These are phyloP conservation scores for Tetranychus cinnabarinus DNA, from an alignment of 1,140 invertebrate genomes.

Conservation along the genomic window DNA sequence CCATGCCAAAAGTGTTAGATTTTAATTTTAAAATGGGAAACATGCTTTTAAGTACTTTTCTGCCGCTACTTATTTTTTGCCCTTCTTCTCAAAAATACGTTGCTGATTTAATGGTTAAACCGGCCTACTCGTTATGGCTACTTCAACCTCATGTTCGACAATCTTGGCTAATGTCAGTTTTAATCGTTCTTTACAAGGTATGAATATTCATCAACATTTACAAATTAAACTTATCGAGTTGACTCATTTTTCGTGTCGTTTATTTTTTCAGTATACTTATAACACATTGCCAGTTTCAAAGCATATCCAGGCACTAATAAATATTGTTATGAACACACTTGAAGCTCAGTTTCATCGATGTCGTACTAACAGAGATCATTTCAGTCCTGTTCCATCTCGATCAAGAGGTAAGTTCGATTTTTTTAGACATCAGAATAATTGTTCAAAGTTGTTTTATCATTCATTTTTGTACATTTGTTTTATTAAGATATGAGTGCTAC, in stretches of 20 bases:
- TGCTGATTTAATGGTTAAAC: constrained; percentile 24
- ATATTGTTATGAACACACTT: constrained; percentile 78
- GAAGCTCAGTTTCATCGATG: constrained; percentile 72
- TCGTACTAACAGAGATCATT: constrained; percentile 44
- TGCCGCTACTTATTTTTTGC: constrained; percentile 57
- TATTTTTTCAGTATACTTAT: constrained; percentile 56
- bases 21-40: constrained; percentile 78
- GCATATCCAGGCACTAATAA: constrained; percentile 53
- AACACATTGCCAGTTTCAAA: constrained; percentile 48
- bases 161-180: constrained; percentile 71
- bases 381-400: constrained; percentile 33
- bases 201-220: constrained; percentile 4
- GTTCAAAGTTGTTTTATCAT: neutral
- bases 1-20: constrained; percentile 35
- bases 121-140: constrained; percentile 60
- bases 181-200: constrained; percentile 93
- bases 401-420: constrained; percentile 35
- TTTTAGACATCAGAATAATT: neutral
- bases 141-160: constrained; percentile 56
- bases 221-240: neutral
- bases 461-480: neutral
- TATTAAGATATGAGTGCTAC: constrained; percentile 8
- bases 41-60: constrained; percentile 59
- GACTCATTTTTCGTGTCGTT: neutral
- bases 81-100: constrained; percentile 39